Base-by-base conservation (phyloP, 2,113 vertebrate genomes). In the Perccottus glenii region DNA sequence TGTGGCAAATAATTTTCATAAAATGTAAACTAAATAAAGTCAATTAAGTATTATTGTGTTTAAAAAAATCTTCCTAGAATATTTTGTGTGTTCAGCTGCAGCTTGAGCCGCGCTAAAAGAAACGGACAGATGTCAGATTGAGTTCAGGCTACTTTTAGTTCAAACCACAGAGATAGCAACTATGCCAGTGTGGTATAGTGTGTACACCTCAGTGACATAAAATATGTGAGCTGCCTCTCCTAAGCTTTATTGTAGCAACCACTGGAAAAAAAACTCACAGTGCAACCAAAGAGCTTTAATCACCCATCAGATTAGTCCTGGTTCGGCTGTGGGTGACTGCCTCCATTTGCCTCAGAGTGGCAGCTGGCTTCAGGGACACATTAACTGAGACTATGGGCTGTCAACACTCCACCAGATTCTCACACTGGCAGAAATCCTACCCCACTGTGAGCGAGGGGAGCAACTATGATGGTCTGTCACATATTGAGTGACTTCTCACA, bases 281-380 rank as follows among this genome's bases (percentile, higher is more conserved):
- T 65, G 51, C 56, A 71, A 67, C 73, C 65, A 83, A 71, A 64
- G 68, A 78, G 80, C 62, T 81, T 82, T 86, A 87, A 89, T 88
- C 75, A 85, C 44, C 70, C 75, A 60, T 71, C 77, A 77, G 78
- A 89, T 91, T 88, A 80, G 84, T 88, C 62, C 50, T 47, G 78
- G 81, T 83, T 88, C 83, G 80, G 70, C 72, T 80, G 80, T 73
- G 81, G 83, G 80, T 89, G 87, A 84, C 68, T 75, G 82, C 52
- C 59, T 88, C 73, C 70, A 79, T 85, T 89, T 81, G 68, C 80
- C 66, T 64, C 68, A 70, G 79, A 85, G 86, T 81, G 84, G 85
- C 87, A 87, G 82, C 85, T 89, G 82, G 86, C 80, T 87, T 86
- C 82, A 84, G 84, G 70, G 81, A 85, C 82, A 88, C 85, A 89